Evolutionary conservation across 2,888 invertebrate species (phyloP).

Genomic region (Bursaphelenchus okinawaensis): DNA sequence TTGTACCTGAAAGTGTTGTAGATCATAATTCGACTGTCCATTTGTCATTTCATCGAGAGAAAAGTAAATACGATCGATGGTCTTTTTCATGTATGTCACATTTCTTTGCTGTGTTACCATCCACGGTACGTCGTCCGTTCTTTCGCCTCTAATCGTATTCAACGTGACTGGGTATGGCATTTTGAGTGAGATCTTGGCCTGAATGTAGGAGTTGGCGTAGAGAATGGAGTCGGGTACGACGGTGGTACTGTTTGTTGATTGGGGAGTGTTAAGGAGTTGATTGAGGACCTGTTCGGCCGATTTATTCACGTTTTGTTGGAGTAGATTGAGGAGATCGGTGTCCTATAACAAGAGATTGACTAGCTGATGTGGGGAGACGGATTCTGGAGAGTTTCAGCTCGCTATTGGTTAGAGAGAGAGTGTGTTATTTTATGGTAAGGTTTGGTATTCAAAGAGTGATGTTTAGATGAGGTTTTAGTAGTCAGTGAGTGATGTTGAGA

Average conservation of each 20-base stretch:
- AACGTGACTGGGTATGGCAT: slow-evolving; percentile 31
- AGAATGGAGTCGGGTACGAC: slow-evolving; percentile 28
- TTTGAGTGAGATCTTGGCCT: slow-evolving; percentile 17
- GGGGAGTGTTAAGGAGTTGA: not conserved
- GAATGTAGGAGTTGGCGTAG: slow-evolving; percentile 21
- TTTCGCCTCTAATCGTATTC: slow-evolving; percentile 7
- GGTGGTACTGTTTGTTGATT: slow-evolving; percentile 10
- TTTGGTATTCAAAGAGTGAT: too few species aligned
- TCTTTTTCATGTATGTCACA: slow-evolving; percentile 3
- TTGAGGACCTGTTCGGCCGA: not conserved
- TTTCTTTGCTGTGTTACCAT: not conserved
- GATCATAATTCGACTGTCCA: slow-evolving; percentile 4
- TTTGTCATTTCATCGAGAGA: not conserved
- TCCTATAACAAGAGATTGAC: not conserved
- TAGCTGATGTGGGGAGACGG: slow-evolving; percentile 1
- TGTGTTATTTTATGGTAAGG: too few species aligned
- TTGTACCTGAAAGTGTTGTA: not conserved
- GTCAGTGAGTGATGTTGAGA: too few species aligned
- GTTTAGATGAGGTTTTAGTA: too few species aligned
- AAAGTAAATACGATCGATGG: not conserved
- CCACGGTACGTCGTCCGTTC: slow-evolving; percentile 5
- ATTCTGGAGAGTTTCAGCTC: too few species aligned
- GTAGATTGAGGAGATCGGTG: not conserved
- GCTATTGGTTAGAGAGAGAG: too few species aligned
- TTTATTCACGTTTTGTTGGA: not conserved